Evolutionary conservation across 2,888 invertebrate genomes (phyloP).

Genomic region (Drosophila flavopinicola): DNA sequence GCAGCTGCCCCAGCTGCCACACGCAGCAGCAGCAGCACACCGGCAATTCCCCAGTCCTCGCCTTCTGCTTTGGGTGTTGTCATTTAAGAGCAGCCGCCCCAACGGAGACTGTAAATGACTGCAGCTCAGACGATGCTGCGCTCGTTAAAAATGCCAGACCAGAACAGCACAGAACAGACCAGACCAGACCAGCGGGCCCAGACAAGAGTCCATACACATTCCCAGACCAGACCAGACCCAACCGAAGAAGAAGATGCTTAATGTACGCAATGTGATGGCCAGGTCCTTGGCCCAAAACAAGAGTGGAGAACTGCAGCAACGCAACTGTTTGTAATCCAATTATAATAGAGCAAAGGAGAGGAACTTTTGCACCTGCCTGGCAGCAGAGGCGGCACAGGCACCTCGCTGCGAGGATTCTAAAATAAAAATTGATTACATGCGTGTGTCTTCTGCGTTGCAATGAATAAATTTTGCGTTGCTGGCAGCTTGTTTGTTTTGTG

Average conservation of each 20-base stretch:
- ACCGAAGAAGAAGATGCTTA: slow-evolving; percentile 46
- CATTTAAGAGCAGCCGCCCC: slow-evolving; percentile 52
- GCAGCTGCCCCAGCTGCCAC: slow-evolving; percentile 32
- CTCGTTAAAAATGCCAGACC: slow-evolving; percentile 63
- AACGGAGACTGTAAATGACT: slow-evolving; percentile 57
- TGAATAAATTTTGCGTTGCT: slow-evolving; percentile 48
- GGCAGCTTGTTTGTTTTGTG: slow-evolving; percentile 64
- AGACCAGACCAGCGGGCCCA: no score
- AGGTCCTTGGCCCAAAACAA: slow-evolving; percentile 27
- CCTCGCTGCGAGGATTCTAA: slow-evolving; percentile 60
- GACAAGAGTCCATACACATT: slow-evolving; percentile 22
- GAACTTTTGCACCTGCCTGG: slow-evolving; percentile 67
- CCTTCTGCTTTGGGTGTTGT: slow-evolving; percentile 27
- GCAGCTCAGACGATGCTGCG: slow-evolving; percentile 51
- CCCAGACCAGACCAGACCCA: slow-evolving; percentile 36
- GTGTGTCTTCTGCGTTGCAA: slow-evolving; percentile 58
- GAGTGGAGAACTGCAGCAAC: slow-evolving; percentile 12
- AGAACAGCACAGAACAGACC: no score
- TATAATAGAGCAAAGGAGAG: slow-evolving; percentile 59
- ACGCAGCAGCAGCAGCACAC: slow-evolving; percentile 29
- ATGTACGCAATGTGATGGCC: slow-evolving; percentile 37
- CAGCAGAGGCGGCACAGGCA: no score
- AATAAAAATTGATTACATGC: slow-evolving; percentile 78
- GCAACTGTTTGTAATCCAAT: slow-evolving; percentile 63
- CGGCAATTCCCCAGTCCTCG: slow-evolving; percentile 36